Percentiles rank a stretch among this genome's conserved stretches.
phyloP scores from a whole-genome alignment of 92 coral and sea anemone genomes.

The Actinostola sp. region DNA sequence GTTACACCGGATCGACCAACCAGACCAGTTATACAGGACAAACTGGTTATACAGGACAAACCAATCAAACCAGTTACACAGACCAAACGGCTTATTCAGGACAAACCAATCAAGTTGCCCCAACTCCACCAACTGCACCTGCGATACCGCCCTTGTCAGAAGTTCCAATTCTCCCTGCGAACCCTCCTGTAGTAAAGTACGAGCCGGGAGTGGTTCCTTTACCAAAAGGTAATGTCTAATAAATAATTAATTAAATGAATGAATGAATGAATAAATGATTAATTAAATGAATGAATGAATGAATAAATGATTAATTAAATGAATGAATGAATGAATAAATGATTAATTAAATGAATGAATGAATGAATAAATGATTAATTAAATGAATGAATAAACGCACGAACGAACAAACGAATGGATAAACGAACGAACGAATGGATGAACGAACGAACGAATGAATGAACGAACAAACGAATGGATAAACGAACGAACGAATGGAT shows the following conservation, averaged over 20 bases:
- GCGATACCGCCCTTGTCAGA: conserved; percentile 2
- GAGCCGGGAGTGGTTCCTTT: conserved; percentile 26
- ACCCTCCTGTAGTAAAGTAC: conserved; percentile 28
- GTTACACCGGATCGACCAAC: not conserved
- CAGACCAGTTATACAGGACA: conserved; percentile 15
- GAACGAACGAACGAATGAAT: too few relatives aligned
- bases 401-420: too few relatives aligned
- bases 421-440: too few relatives aligned
- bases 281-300: not conserved
- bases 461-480: too few relatives aligned
- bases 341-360: too few relatives aligned
- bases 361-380: too few relatives aligned
- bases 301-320: not conserved
- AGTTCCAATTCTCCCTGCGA: conserved; percentile 26
- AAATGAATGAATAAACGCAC: too few relatives aligned
- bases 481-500: too few relatives aligned
- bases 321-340: too few relatives aligned
- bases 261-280: too few relatives aligned
- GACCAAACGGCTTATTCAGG: not conserved
- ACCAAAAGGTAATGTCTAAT: conserved; percentile 22
- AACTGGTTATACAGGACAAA: conserved; percentile 9
- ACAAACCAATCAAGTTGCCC: too few relatives aligned
- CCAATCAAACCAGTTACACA: conserved; percentile 15
- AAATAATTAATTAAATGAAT: not conserved
- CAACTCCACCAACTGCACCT: not conserved